Base-by-base conservation (phyloP, 2,113 vertebrate species). In the Ophthalmolycus amberensis region DNA sequence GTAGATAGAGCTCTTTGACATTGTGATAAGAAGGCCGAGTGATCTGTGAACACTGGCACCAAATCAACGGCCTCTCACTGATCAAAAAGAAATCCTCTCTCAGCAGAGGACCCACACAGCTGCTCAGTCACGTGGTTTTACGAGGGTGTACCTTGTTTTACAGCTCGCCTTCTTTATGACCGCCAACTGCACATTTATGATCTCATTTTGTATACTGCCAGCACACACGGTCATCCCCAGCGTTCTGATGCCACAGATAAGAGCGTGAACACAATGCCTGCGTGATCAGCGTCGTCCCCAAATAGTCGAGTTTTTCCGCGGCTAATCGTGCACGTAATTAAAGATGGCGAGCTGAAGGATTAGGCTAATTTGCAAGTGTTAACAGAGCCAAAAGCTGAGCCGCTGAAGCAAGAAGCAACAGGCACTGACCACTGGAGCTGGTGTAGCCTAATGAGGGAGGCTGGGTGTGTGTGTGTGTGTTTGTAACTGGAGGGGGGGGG, bases 301-400 rank as follows among this genome's bases (percentile, higher is more conserved):
- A 90, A 83, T 27, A 58, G 83, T 54, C 14, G 3, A 62, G 50
- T 60, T 80, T 60, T 81, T 80, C 58, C 66, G 72, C 37, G 66
- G 77, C 82, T 84, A 91, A 90, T 91, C 84, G 72, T 71, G 84
- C 79, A 37, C 71, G 82, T 87, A 87, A 91, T 92, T 87, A 90
- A 91, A 89, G 82, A 90, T 84, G 74, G 54, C 73, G 77, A 88
- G 80, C 69, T 65, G 52, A 77, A 85, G 80, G 71, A 92, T 82
- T 75, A 77, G 68, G 50, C 74, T 88, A 77, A 90, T 91, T 18
- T 89, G 67, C 70, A 71, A 75, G 72, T 73, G 84, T 85, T 91
- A 82, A 86, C 84, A 62, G 70, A 83, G 72, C 63, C 75, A 83
- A 82, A 83, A 82, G 48, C 38, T 75, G 79, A 88, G 71, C 75